Percentiles rank a stretch among this genome's conserved stretches.
Evolutionary conservation across 2,113 vertebrate species (phyloP).

Genomic region (Entomyzon cyanotis): DNA sequence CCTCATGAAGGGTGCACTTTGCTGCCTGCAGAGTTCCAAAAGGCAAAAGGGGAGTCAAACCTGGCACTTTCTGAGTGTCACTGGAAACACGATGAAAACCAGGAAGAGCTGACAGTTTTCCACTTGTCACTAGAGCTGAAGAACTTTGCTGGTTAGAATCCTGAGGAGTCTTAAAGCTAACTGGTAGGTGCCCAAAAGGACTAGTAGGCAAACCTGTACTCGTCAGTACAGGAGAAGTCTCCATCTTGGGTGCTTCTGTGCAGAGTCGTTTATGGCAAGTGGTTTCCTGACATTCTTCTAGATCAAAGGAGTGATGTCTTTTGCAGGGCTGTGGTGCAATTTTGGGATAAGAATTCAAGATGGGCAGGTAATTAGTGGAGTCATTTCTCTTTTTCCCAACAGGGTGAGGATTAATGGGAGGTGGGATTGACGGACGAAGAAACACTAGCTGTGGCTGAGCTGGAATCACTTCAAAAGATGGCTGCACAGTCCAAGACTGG

Average conservation of each 20-base stretch:
- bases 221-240: constrained; percentile 8
- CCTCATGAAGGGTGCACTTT: constrained; percentile 52
- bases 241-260: constrained; percentile 44
- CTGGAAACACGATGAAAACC: constrained; percentile 35
- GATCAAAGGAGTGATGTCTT: constrained; percentile 58
- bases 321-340: constrained; percentile 87
- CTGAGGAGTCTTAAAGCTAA: constrained; percentile 55
- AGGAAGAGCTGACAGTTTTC: constrained; percentile 43
- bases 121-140: constrained; percentile 53
- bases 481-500: constrained; percentile 85
- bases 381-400: constrained; percentile 71
- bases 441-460: constrained; percentile 83
- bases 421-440: constrained; percentile 80
- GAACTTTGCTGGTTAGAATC: constrained; percentile 63
- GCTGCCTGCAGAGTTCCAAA: constrained; percentile 64
- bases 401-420: constrained; percentile 57
- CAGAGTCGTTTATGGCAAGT: constrained; percentile 64
- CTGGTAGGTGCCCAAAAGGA: constrained; percentile 28
- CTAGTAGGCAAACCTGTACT: constrained; percentile 21
- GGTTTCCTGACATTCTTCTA: constrained; percentile 60
- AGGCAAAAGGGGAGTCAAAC: constrained; percentile 65
- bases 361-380: constrained; percentile 80
- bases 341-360: constrained; percentile 86
- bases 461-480: constrained; percentile 84
- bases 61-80: constrained; percentile 51